Base-by-base conservation (phyloP, 2,888 invertebrate genomes). In the Euplexia lucipara region DNA sequence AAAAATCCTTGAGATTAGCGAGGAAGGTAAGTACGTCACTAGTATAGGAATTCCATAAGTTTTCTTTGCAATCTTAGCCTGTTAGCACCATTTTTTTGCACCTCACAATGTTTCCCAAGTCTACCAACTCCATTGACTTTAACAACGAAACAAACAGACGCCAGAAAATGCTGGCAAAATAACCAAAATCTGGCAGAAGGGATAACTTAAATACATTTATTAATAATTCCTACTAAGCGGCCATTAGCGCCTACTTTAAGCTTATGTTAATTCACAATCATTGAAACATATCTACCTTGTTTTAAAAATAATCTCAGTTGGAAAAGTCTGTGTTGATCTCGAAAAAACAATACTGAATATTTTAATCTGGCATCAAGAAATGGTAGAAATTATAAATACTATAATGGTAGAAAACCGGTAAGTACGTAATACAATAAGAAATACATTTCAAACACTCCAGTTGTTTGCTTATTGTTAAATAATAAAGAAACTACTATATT, bases 181-280 rank as follows among this genome's bases (percentile, higher is more conserved):
- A 47, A 37, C 32, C 37, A 20, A 53, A 3, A 34, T 10, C 5
- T 37, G 48, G 30, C 22, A 41, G 8, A 63, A 58, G 44, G 26
- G 34, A 34, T 26, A 30, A 54, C 37, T 69, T 34, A 30, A 56
- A 57, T 45, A 70, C 41, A 49, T 26, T 41, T 30, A 42, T 52
- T 35, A 76, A 39, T 62, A 53, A 62, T 49, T 35, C 1, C 61
- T 75, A 75, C 44, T 8, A 77, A 75, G 82, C 79, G 47, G 10
- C 54, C 44, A 62, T 70, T 77, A 79, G 51, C 18, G 56, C 37
- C 59, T 73, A 76, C 26, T 52, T 44, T 37, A 68, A 71, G 42
- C 45, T 60, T 56, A 78, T 39, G 66, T 78, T 84, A 2, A 82
- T 75, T 78, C 58, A 84, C 81, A 84, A 86, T 85, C 86, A 87